Conservation (phyloP, 1,140 invertebrate species). For the Diplogasteroides magnus region DNA sequence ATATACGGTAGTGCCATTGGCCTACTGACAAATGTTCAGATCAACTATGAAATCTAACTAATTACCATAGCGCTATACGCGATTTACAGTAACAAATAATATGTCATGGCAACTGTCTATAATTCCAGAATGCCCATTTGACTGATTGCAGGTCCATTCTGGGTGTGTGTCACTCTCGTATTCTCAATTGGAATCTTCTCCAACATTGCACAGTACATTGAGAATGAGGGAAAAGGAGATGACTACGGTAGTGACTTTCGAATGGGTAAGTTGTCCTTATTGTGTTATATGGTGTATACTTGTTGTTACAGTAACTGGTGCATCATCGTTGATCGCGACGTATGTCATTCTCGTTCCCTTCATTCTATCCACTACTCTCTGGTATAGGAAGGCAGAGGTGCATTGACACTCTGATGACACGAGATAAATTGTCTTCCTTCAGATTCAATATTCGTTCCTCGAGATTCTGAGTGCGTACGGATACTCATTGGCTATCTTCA, state of each 20-base stretch:
- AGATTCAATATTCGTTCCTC: conserved; percentile 66
- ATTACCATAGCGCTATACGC: no score
- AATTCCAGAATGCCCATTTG: no score
- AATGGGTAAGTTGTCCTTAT: conserved; percentile 17
- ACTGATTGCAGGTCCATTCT: conserved; percentile 73
- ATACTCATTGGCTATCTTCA: conserved; percentile 87
- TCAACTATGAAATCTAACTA: no score
- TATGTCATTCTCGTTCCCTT: conserved; percentile 82
- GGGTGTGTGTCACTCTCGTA: conserved; percentile 84
- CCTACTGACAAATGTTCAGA: no score
- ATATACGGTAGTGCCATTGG: no score
- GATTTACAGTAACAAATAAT: no score
- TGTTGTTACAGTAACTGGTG: neutral
- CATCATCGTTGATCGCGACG: conserved; percentile 63
- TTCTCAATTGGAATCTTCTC: conserved; percentile 89
- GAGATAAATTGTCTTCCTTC: no score
- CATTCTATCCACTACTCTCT: conserved; percentile 74
- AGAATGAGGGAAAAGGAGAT: conserved; percentile 47
- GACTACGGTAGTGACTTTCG: conserved; percentile 28
- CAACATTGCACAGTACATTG: conserved; percentile 82
- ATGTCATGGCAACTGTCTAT: no score
- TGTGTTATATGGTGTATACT: neutral
- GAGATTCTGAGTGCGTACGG: conserved; percentile 83
- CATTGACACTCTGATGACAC: neutral
- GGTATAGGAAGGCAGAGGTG: conserved; percentile 68